Conservation (phyloP, 2,888 invertebrate genomes). For the Macaria liturata region DNA sequence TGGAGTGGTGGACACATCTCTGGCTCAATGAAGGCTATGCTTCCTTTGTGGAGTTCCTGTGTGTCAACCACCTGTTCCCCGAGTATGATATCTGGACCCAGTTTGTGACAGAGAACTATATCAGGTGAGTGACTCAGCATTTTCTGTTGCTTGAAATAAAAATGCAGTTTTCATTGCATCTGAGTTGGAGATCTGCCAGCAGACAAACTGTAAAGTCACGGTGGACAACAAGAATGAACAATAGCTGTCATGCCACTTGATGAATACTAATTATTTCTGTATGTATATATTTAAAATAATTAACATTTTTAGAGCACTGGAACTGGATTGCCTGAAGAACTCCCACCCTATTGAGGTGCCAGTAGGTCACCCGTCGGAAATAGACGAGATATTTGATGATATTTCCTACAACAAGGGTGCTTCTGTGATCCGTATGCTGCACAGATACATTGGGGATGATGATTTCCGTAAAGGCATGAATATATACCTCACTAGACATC, state of each 20-base stretch:
- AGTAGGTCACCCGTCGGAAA: conserved; percentile 96
- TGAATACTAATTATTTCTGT: conserved; percentile 24
- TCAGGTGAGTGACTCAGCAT: conserved; percentile 63
- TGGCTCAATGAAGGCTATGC: conserved; percentile 99
- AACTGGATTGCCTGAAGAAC: conserved; percentile 94
- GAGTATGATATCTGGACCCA: conserved; percentile 99
- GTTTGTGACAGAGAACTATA: conserved; percentile 95
- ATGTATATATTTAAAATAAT: conserved; percentile 17
- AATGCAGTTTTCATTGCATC: conserved; percentile 12
- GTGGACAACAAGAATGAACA: conserved; percentile 38
- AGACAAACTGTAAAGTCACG: conserved; percentile 41
- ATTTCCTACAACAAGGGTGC: conserved; percentile 99
- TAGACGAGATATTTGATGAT: conserved; percentile 98
- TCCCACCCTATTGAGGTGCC: conserved; percentile 98
- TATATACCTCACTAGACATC: conserved; percentile 92
- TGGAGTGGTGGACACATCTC: conserved; percentile 99
- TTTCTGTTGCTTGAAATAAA: conserved; percentile 11
- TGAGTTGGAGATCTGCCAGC: conserved; percentile 42
- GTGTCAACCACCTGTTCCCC: conserved; percentile 95
- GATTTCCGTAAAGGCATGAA: conserved; percentile 97
- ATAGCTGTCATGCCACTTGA: conserved; percentile 17
- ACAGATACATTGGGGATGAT: conserved; percentile 95
- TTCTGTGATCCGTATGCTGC: conserved; percentile 96
- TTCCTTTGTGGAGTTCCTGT: conserved; percentile 97
- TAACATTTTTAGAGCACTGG: conserved; percentile 85